Percentiles rank a stretch among this genome's conserved stretches.
Conservation (phyloP, 2,797 vertebrate species). For the Potorous gilbertii region DNA sequence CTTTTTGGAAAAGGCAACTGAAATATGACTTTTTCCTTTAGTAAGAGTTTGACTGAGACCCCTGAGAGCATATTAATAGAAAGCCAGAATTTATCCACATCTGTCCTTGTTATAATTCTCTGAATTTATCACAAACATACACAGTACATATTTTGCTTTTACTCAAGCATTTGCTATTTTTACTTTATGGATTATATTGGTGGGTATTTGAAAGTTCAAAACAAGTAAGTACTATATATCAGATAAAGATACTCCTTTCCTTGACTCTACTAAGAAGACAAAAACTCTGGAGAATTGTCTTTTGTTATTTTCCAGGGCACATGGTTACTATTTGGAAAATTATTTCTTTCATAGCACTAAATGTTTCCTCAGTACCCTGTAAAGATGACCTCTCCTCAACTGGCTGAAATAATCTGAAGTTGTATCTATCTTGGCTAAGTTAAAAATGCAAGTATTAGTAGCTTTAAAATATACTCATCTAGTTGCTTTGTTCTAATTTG, state of each 20-base stretch:
- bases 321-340: constrained; percentile 5
- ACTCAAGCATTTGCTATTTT: neutral
- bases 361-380: constrained; percentile 22
- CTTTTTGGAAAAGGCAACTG: neutral
- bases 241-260: constrained; percentile 12
- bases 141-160: neutral
- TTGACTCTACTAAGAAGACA: neutral
- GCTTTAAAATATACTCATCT: neutral
- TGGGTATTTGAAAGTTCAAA: neutral
- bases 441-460: neutral
- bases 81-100: neutral
- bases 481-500: neutral
- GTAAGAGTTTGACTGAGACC: neutral
- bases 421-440: neutral
- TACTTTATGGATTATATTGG: neutral
- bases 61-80: neutral
- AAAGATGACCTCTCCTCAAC: neutral
- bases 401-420: neutral
- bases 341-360: constrained; percentile 16
- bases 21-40: neutral
- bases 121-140: neutral
- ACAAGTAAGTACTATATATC: neutral
- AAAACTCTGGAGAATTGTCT: neutral
- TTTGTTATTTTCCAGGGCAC: constrained; percentile 6
- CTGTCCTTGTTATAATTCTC: neutral